Evolutionary conservation across 2,888 invertebrate species (phyloP), one percentile per base, ranked within the genome.

Genomic region (Ichneumoninae sp.): DNA sequence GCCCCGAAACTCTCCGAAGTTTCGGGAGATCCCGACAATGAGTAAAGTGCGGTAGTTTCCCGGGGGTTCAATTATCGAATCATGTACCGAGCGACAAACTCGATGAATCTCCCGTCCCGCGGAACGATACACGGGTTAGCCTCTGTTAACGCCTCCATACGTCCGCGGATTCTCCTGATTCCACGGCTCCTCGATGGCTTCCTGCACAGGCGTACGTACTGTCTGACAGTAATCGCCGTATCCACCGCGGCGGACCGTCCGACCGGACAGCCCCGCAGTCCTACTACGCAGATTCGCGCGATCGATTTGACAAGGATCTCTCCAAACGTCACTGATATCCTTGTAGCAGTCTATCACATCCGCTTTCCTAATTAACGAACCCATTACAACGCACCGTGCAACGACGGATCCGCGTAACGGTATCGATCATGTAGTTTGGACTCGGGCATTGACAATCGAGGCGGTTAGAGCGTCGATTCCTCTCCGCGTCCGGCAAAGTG

Each of bases 201-300:
- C 50, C 65, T 36, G 57, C 57, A 13, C 13, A 22, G 62, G 16
- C 26, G 47, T 47, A 52, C 52, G 26, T 60, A 69, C 62, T 52
- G 74, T 75, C 69, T 62, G 75, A 81, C 69, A 60, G 76, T 82
- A 78, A 78, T 68, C 65, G 66, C 57, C 71, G 66, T 66, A 68
- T 65, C 50, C 52, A 65, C 65, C 52, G 36, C 65, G 50, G 36
- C 65, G 22, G 22, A 13, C 16, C 65, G 50, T 16, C 52, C 5
- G 50, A 50, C 75, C 36, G 50, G 19, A 50, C 62, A n/a, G 19
- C 47, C 60, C 10, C 33, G 30, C 47, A 26, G 26, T 30, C 30
- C n/a, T 36, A 30, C 19, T 10, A 62, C 47, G 47, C n/a, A 50
- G 47, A 50, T 33, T 50, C 33, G 33, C 44, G 65, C 62, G 19